Evolutionary conservation across 2,888 invertebrate species (phyloP).

Genomic region (Leptopterna dolabrata): DNA sequence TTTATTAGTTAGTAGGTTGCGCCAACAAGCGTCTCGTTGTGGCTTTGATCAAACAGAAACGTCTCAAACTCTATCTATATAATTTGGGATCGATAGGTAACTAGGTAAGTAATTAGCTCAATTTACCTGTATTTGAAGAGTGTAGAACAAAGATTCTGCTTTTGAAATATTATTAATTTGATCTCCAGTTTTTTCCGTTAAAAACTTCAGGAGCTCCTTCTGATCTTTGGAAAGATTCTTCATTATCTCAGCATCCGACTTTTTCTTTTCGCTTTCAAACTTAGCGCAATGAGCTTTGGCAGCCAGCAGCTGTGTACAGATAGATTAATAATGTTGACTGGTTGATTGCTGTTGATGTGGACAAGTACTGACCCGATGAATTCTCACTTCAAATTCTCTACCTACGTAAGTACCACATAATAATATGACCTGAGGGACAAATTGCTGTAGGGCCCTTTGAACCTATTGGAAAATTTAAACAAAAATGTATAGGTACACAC

Average conservation of each 20-base stretch:
- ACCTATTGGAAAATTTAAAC: too few species aligned
- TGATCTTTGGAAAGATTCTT: conserved; percentile 70
- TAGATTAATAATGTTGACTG: neutral
- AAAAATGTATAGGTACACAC: conserved; percentile 55
- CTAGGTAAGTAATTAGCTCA: neutral
- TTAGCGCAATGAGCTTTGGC: conserved; percentile 54
- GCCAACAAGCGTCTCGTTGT: too few species aligned
- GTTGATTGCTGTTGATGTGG: neutral
- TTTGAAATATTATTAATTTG: conserved; percentile 73
- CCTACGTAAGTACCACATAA: too few species aligned
- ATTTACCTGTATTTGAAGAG: conserved; percentile 73
- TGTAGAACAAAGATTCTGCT: conserved; percentile 79
- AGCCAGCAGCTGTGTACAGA: conserved; percentile 57
- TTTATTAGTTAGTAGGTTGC: too few species aligned
- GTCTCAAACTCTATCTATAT: too few species aligned
- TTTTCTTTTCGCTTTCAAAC: conserved; percentile 53
- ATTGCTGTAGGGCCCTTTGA: too few species aligned
- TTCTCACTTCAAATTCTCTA: too few species aligned
- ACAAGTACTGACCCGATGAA: too few species aligned
- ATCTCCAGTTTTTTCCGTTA: conserved; percentile 72
- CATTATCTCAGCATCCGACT: conserved; percentile 69
- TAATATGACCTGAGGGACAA: too few species aligned
- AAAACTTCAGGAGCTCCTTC: conserved; percentile 73
- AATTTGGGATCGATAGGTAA: too few species aligned
- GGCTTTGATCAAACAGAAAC: too few species aligned